Base-by-base conservation (phyloP, 2,113 vertebrate genomes). In the Clupea harengus region DNA sequence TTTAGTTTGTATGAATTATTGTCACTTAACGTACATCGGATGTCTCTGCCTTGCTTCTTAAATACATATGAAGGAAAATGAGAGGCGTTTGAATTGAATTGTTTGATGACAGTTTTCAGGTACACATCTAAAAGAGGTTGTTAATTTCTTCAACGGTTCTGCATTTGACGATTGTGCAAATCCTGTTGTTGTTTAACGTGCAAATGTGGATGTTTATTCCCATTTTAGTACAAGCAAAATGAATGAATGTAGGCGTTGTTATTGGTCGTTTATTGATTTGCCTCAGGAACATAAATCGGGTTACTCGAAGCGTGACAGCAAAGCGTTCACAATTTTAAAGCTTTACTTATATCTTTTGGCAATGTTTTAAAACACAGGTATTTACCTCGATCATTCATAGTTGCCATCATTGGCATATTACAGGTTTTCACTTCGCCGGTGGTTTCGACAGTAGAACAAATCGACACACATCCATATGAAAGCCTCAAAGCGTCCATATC, bases 161-260 rank as follows among this genome's bases (percentile, higher is more conserved):
- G 64, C 64, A 11, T 72, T 72, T 72, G 25, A 72, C 64, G 25
- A 72, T 15, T 72, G 64, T 8, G 64, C 64, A 72, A 72, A 72
- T 32, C n/a, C n/a, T 9, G n/a, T 72, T 9, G 8, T 72, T 28
- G 8, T 72, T 72, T 32, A 13, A 13, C 13, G 64, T 72, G n/a
- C 64, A 32, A 13, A 72, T 28, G 28, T 28, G 60, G 2, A 72
- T 32, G 28, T 10, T 15, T 72, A 28, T 72, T 72, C 32, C 10
- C n/a, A 72, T 15, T 72, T 72, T 28, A 25, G 64, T 11, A 3
- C 64, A 72, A 72, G 8, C 64, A 72, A 28, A 72, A 72, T 72
- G 28, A 72, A 72, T 72, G 64, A 72, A 72, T 72, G 64, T 72
- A 72, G n/a, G 64, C 64, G n/a, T 72, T 72, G n/a, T 72, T 72